Conservation (phyloP, 1,140 invertebrate species). For the Drosophila lacteicornis region DNA sequence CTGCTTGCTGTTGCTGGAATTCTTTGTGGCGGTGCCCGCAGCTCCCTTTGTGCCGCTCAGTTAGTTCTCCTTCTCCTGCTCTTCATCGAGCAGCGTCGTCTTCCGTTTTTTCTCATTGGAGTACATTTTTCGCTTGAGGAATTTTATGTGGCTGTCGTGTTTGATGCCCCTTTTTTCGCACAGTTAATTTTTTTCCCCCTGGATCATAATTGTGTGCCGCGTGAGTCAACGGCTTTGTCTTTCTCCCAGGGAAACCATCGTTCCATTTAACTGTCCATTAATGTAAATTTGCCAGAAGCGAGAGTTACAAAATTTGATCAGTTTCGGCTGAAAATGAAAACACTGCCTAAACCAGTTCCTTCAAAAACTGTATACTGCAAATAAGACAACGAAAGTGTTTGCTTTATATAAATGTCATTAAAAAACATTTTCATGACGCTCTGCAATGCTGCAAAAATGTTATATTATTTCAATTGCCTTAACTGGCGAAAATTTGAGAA, state of each 20-base stretch:
- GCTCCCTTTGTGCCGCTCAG: conserved; percentile 53
- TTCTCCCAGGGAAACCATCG: conserved; percentile 20
- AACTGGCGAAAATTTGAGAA: conserved; percentile 30
- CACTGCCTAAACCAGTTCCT: conserved; percentile 8
- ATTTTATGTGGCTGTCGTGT: conserved; percentile 72
- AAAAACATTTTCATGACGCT: conserved; percentile 18
- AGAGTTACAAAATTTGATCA: conserved; percentile 11
- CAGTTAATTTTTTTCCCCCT: conserved; percentile 59
- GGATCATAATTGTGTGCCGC: conserved; percentile 36
- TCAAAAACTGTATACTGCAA: neutral
- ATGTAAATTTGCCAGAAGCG: conserved; percentile 11
- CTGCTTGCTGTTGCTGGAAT: conserved; percentile 60
- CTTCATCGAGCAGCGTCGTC: conserved; percentile 25
- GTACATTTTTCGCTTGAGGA: conserved; percentile 82
- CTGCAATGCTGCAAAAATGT: conserved; percentile 35
- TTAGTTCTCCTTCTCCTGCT: conserved; percentile 26
- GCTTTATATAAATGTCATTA: conserved; percentile 1
- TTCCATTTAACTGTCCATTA: conserved; percentile 20
- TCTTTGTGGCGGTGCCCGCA: conserved; percentile 67
- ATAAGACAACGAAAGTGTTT: conserved; percentile 25
- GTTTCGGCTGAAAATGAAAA: neutral
- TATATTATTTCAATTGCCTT: conserved; percentile 35
- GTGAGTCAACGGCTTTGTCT: conserved; percentile 35
- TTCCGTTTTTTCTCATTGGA: conserved; percentile 65
- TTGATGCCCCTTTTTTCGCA: conserved; percentile 76